Evolutionary conservation across 2,113 vertebrate genomes (phyloP).

Genomic region (Ardeotis arabs): DNA sequence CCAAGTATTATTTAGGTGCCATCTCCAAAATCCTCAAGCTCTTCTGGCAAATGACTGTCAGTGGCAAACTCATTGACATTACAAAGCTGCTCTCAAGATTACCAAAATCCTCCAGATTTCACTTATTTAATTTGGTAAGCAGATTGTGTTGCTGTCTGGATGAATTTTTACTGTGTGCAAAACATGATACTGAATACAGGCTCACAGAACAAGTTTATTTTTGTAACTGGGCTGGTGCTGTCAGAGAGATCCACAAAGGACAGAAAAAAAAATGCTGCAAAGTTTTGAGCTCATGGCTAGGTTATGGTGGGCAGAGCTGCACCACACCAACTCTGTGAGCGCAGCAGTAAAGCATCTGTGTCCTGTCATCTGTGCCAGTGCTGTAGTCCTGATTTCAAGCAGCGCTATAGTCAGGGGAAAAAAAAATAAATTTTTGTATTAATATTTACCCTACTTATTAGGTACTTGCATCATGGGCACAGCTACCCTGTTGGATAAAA

Average conservation of each 20-base stretch:
- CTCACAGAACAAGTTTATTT: not conserved
- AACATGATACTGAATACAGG: not conserved
- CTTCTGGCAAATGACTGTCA: not conserved
- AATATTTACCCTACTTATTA: not conserved
- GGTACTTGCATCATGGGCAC: not conserved
- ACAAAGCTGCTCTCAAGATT: conserved; percentile 27
- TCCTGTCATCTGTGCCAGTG: not conserved
- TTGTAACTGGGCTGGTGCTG: conserved; percentile 16
- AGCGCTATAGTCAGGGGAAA: not conserved
- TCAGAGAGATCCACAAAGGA: conserved; percentile 25
- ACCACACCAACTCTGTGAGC: not conserved
- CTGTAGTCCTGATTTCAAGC: not conserved
- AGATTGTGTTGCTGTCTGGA: conserved; percentile 16
- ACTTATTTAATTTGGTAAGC: conserved; percentile 25
- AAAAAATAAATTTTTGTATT: not conserved
- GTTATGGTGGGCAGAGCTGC: not conserved
- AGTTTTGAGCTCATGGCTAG: not conserved
- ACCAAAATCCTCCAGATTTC: not conserved
- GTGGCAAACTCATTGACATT: not conserved
- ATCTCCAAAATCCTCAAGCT: not conserved
- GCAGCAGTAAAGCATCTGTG: not conserved
- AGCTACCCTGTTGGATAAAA: not conserved
- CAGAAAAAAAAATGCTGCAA: not conserved
- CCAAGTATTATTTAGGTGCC: not conserved
- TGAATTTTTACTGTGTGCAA: not conserved